Conservation (phyloP, 1,140 invertebrate species). For the Acromyrmex charruanus region DNA sequence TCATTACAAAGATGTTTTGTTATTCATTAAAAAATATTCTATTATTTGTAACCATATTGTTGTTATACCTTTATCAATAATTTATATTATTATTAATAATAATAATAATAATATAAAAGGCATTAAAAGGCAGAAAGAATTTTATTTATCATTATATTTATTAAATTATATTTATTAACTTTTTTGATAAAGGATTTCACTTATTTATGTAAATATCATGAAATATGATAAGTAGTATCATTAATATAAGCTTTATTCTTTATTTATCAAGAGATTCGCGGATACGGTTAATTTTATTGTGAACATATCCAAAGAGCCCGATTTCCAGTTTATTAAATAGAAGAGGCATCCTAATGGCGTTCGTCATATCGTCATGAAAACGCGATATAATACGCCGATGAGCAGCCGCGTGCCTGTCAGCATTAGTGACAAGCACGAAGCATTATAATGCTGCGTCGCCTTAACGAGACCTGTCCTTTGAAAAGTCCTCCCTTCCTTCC, state of each 20-base stretch:
- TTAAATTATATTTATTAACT: too few relatives aligned
- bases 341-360: conserved; percentile 52
- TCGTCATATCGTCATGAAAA: conserved; percentile 47
- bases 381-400: conserved; percentile 68
- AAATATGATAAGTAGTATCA: not conserved
- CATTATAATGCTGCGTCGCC: conserved; percentile 82
- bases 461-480: conserved; percentile 81
- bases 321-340: conserved; percentile 63
- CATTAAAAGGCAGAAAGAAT: not conserved
- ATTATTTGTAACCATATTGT: not conserved
- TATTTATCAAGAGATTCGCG: not conserved
- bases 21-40: too few relatives aligned
- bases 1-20: not conserved
- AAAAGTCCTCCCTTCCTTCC: conserved; percentile 78
- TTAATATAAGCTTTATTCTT: not conserved
- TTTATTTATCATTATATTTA: too few relatives aligned
- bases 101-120: not conserved
- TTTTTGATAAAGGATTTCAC: not conserved
- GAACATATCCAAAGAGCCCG: not conserved
- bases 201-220: not conserved
- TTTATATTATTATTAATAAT: not conserved
- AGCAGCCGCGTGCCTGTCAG: conserved; percentile 71
- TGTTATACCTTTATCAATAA: too few relatives aligned
- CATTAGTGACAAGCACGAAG: conserved; percentile 66
- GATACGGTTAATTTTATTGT: conserved; percentile 20